Conservation (phyloP, 2,113 vertebrate species). For the Vulpes vulpes region DNA sequence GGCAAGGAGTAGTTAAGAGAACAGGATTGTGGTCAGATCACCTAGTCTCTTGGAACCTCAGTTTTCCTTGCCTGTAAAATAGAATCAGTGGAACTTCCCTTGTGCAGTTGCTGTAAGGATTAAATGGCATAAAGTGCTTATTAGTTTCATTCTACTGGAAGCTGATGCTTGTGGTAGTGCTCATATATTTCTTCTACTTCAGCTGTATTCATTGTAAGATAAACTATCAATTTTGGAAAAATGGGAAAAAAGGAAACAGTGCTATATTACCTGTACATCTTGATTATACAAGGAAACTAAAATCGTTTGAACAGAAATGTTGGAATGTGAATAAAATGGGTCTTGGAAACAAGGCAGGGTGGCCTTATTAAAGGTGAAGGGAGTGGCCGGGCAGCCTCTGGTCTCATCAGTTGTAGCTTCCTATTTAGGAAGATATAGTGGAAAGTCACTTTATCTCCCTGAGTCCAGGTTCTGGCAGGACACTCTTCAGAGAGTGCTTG, state of each 20-base stretch:
- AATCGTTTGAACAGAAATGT: neutral
- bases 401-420: neutral
- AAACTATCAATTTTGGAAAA: slow-evolving; percentile 13
- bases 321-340: neutral
- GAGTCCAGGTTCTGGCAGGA: neutral
- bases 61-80: slow-evolving; percentile 2
- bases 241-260: neutral
- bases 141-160: neutral
- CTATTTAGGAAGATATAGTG: neutral
- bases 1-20: neutral
- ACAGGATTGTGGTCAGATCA: neutral
- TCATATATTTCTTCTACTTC: neutral
- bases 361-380: neutral
- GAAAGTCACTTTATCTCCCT: neutral
- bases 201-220: neutral
- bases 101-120: neutral
- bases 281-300: neutral
- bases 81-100: neutral
- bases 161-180: neutral
- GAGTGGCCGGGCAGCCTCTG: neutral
- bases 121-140: neutral
- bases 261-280: neutral
- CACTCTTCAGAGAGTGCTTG: neutral
- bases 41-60: neutral
- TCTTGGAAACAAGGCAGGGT: neutral